Percentiles rank a stretch among this genome's conserved stretches.
phyloP scores from a whole-genome alignment of 2,113 vertebrate genomes.

The Callithrix jacchus region DNA sequence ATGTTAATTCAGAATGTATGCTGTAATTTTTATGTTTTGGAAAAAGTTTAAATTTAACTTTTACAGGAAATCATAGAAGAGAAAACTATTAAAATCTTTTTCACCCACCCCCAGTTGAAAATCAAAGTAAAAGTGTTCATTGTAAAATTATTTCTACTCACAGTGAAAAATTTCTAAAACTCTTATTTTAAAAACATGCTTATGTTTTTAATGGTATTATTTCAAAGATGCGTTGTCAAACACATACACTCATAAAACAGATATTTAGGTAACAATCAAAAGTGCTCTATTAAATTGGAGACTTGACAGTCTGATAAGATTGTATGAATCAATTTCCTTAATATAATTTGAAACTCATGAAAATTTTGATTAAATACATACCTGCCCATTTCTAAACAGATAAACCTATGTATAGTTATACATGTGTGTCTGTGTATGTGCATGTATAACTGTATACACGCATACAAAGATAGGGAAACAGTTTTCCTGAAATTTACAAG shows the following conservation, averaged over 20 bases:
- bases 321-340: constrained; percentile 26
- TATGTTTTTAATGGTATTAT: constrained; percentile 12
- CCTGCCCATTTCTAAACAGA: neutral
- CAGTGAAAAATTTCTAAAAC: constrained; percentile 57
- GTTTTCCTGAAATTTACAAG: neutral
- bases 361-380: constrained; percentile 21
- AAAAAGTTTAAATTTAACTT: constrained; percentile 73
- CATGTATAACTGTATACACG: neutral
- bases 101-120: constrained; percentile 56
- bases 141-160: constrained; percentile 65
- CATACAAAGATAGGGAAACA: neutral
- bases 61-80: constrained; percentile 61
- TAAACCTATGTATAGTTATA: neutral
- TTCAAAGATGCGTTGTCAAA: constrained; percentile 24
- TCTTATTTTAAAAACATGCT: constrained; percentile 42
- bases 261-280: constrained; percentile 26
- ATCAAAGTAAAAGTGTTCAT: constrained; percentile 57
- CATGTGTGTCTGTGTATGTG: neutral
- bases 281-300: neutral
- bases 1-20: constrained; percentile 62
- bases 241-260: neutral
- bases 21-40: constrained; percentile 54
- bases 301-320: neutral
- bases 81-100: constrained; percentile 66
- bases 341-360: neutral